Conservation (phyloP, 2,113 vertebrate genomes). For the Chloropsis hardwickii region DNA sequence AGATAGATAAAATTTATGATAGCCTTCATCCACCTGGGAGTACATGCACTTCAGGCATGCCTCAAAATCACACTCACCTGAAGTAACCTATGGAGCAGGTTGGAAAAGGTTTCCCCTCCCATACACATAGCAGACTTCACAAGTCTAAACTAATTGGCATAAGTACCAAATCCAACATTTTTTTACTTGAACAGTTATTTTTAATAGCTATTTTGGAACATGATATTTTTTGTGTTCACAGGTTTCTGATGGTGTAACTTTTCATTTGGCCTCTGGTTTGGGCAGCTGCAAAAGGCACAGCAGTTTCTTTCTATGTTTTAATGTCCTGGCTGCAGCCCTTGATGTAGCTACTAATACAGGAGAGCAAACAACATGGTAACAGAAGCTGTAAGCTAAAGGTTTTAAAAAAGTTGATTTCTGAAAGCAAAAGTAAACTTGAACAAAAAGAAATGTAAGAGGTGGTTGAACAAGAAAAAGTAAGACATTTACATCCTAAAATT, state of each 20-base stretch:
- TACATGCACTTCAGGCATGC: neutral
- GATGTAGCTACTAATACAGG: neutral
- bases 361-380: neutral
- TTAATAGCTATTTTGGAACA: neutral
- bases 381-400: neutral
- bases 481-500: neutral
- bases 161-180: neutral
- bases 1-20: neutral
- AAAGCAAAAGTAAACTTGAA: neutral
- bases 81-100: neutral
- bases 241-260: neutral
- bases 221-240: neutral
- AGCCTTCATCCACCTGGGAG: neutral
- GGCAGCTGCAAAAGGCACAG: neutral
- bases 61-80: fast-evolving
- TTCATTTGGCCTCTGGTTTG: neutral
- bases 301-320: neutral
- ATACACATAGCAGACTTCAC: fast-evolving
- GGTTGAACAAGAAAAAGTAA: neutral
- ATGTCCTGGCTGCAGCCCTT: neutral
- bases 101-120: neutral
- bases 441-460: neutral
- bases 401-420: neutral
- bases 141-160: neutral
- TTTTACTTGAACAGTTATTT: neutral